These are phyloP conservation scores for Phortica okadai DNA, from an alignment of 2,888 invertebrate species.

Conservation along the genomic window DNA sequence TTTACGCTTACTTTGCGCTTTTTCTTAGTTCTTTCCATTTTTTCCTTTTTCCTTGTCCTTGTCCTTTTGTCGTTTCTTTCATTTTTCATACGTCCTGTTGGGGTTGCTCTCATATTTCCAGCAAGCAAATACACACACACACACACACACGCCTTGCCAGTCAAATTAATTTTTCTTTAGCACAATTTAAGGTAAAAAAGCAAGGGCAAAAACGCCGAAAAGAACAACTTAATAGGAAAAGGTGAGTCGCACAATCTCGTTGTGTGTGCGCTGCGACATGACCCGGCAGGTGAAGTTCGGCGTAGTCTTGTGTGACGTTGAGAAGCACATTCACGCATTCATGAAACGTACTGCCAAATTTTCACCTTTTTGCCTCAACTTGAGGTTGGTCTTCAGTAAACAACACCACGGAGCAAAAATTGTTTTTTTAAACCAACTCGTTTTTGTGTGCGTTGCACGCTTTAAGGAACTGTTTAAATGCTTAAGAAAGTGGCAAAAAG, in stretches of 20 bases:
- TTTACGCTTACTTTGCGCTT: slow-evolving; percentile 36
- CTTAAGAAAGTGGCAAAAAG: neutral
- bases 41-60: slow-evolving; percentile 1
- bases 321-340: slow-evolving; percentile 29
- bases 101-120: slow-evolving; percentile 10
- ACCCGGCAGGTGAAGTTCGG: neutral
- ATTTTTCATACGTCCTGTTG: slow-evolving; percentile 27
- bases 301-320: slow-evolving; percentile 18
- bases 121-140: neutral
- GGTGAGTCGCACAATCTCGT: slow-evolving; percentile 40
- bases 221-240: slow-evolving; percentile 36
- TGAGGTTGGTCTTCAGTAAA: neutral
- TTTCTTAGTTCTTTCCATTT: neutral
- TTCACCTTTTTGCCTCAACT: slow-evolving; percentile 28
- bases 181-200: slow-evolving; percentile 23
- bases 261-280: slow-evolving; percentile 1
- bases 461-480: neutral
- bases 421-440: neutral
- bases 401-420: no score
- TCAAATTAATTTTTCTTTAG: slow-evolving; percentile 31
- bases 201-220: neutral
- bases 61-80: slow-evolving; percentile 5
- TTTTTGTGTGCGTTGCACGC: slow-evolving; percentile 19
- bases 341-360: slow-evolving; percentile 4
- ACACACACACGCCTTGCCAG: slow-evolving; percentile 19